Conservation (phyloP, 1,140 invertebrate species). For the Drosophila novamexicana region DNA sequence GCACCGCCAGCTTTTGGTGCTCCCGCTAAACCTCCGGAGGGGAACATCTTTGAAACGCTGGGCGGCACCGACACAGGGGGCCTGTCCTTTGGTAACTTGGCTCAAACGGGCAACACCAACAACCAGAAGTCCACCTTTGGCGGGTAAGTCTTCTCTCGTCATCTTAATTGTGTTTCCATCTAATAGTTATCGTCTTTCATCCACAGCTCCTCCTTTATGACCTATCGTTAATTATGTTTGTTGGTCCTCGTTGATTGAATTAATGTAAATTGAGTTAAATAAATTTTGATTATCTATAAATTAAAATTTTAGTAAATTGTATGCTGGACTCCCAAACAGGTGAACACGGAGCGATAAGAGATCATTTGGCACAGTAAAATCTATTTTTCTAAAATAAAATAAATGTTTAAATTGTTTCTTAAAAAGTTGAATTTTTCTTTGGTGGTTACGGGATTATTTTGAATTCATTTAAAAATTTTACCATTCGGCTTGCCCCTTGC, state of each 20-base stretch:
- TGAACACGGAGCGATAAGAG: too few relatives aligned
- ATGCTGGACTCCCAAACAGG: neutral
- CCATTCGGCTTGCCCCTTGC: too few relatives aligned
- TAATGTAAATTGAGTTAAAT: slow-evolving; percentile 21
- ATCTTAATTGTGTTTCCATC: neutral
- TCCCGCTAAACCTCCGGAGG: slow-evolving; percentile 75
- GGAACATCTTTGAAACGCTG: slow-evolving; percentile 86
- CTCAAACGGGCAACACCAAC: slow-evolving; percentile 84
- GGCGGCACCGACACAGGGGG: slow-evolving; percentile 85
- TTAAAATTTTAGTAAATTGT: too few relatives aligned
- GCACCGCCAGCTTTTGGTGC: slow-evolving; percentile 67
- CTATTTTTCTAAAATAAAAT: too few relatives aligned
- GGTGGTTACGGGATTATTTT: too few relatives aligned
- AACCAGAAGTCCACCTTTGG: slow-evolving; percentile 83
- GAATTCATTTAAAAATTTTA: too few relatives aligned
- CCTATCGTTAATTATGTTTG: slow-evolving; percentile 32
- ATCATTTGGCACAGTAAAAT: too few relatives aligned
- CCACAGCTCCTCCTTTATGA: slow-evolving; percentile 47
- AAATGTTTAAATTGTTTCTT: too few relatives aligned
- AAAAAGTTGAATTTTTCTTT: too few relatives aligned
- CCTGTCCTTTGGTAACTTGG: slow-evolving; percentile 86
- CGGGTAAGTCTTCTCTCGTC: slow-evolving; percentile 76
- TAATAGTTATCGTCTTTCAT: neutral
- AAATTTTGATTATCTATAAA: slow-evolving; percentile 15
- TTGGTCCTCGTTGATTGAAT: slow-evolving; percentile 14